Evolutionary conservation across 2,113 vertebrate species (phyloP), one percentile per base, ranked within the genome.

Genomic region (Pomatostomus ruficeps): DNA sequence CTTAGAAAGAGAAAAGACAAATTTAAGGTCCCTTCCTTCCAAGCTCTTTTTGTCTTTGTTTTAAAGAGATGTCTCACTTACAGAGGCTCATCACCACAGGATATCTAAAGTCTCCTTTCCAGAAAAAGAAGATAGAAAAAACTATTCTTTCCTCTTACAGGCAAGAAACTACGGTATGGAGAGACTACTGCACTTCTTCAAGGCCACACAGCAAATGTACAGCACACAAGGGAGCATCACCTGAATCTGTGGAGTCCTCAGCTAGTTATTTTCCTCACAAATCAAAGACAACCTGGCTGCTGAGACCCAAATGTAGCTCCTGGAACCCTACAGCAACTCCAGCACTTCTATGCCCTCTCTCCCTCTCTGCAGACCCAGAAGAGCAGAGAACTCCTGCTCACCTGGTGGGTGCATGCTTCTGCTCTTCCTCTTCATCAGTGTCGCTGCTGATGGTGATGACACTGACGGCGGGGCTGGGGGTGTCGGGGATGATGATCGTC

Each of bases 391-490:
- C 21, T 0, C 0, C 71, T 7, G 49, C 98, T 97, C 91, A 99
- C 99, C 99, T 99, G 92, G 98, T 98, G 95, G 98, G 98, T 40
- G 98, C 98, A 9, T 99, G 99, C 92, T 99, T 99, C 96, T 98
- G 99, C 78, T 99, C 99, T 7, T 99, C 99, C 78, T 99, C 99
- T 63, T 99, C 99, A 2, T 99, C 99, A 0, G 99, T 99, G 98
- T 99, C 99, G 7, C 99, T 99, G 98, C 99, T 99, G 98, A 99
- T 99, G 96, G 99, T 99, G 98, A 99, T 99, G 98, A 99, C 99
- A 92, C 99, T 99, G 97, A 99, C 99, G 0, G 99, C 98, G 1
- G 99, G 99, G 98, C 99, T 99, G 63, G 99, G 99, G 38, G 99
- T 99, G 97, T 99, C 99, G 0, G 99, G 99, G 97, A 99, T 99